Evolutionary conservation across 1,140 invertebrate species (phyloP), one percentile per base, ranked within the genome.

Genomic region (Panulirus ornatus): DNA sequence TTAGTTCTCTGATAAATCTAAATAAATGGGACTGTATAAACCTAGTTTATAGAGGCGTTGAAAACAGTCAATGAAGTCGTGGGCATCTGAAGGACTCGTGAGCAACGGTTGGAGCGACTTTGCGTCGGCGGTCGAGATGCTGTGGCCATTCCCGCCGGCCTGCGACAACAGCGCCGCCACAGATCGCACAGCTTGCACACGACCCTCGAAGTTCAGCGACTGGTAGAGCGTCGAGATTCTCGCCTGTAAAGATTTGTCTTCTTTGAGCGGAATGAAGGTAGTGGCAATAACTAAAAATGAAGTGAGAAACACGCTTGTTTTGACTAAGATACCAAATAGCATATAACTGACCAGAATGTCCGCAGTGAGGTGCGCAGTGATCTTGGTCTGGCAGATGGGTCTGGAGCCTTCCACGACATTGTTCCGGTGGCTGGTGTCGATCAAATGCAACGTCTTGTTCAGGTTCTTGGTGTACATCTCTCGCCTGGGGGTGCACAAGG

Each of bases 281-380:
- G n/a, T n/a, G n/a, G n/a, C n/a, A n/a, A n/a, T n/a, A n/a, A n/a
- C n/a, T n/a, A n/a, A n/a, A n/a, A n/a, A n/a, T n/a, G n/a, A n/a
- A n/a, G n/a, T n/a, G n/a, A n/a, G n/a, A n/a, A n/a, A n/a, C n/a
- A n/a, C n/a, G n/a, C n/a, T n/a, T n/a, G n/a, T n/a, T n/a, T n/a
- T n/a, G n/a, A n/a, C n/a, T n/a, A 34, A 14, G 27, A 36, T 36
- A 38, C 11, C 22, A 11, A 34, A 44, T 11, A 8, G 11, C 30
- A 51, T n/a, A 38, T 79, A 11, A 44, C 84, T 38, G 92, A 94
- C 94, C 92, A 94, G 83, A n/a, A 92, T 84, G 42, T 92, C 88
- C 36, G 93, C 91, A 5, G 93, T 92, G 36, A 94, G 92, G 36
- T 93, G 79, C 11, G 93, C 93, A 16, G 93, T 93, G 3, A 93